Conservation (phyloP, 2,888 invertebrate species). For the Lepidochitona cinerea region DNA sequence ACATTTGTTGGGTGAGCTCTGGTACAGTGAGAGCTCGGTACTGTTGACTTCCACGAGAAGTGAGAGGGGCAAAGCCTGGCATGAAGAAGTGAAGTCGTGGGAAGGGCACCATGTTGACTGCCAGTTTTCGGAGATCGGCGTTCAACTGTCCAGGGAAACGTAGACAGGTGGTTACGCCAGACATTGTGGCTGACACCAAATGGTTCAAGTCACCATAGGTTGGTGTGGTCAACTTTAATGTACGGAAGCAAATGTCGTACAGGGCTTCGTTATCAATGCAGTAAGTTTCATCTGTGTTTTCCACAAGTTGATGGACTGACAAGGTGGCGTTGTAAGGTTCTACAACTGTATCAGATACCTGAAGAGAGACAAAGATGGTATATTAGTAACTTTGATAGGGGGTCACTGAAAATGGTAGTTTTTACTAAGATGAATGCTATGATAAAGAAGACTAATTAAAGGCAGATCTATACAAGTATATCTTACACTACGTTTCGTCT, state of each 20-base stretch:
- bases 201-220: neutral
- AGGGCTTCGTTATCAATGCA: slow-evolving; percentile 75
- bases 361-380: neutral
- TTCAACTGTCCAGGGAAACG: slow-evolving; percentile 81
- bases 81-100: slow-evolving; percentile 92
- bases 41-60: neutral
- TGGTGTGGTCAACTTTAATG: slow-evolving; percentile 67
- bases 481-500: no score
- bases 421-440: no score
- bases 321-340: slow-evolving; percentile 86
- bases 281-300: slow-evolving; percentile 73
- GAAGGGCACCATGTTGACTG: slow-evolving; percentile 74
- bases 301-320: slow-evolving; percentile 74
- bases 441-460: no score
- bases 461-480: no score
- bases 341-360: slow-evolving; percentile 79
- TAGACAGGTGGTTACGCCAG: slow-evolving; percentile 73
- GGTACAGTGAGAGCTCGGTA: neutral
- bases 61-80: slow-evolving; percentile 75
- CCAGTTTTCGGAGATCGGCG: slow-evolving; percentile 71
- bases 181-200: slow-evolving; percentile 60
- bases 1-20: neutral
- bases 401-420: no score
- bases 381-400: no score
- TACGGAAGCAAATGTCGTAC: slow-evolving; percentile 76